These are phyloP conservation scores for Actinia tenebrosa DNA, from an alignment of 64 coral and sea anemone genomes.

Conservation along the genomic window DNA sequence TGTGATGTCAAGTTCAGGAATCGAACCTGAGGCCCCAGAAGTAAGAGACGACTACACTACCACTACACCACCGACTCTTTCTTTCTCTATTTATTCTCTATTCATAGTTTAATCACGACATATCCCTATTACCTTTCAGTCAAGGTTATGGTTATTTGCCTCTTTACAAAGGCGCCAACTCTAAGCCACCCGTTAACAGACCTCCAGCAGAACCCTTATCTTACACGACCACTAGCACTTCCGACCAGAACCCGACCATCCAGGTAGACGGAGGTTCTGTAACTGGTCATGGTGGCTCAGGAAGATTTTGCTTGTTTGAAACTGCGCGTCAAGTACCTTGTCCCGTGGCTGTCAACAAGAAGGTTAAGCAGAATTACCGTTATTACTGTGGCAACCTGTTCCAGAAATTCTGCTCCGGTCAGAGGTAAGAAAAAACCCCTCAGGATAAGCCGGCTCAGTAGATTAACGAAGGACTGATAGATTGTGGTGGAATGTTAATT, in stretches of 20 bases:
- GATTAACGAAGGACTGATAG: too few relatives aligned
- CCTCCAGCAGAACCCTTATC: background rate
- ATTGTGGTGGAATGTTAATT: too few relatives aligned
- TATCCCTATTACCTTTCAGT: background rate
- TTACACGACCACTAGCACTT: background rate
- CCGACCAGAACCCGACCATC: background rate
- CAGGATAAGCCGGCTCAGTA: too few relatives aligned
- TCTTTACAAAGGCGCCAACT: background rate
- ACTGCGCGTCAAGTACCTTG: constrained; percentile 3
- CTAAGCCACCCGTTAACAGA: background rate
- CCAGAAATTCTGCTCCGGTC: background rate
- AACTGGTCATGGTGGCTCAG: background rate
- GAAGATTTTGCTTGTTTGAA: constrained; percentile 11
- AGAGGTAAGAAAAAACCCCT: constrained; percentile 3
- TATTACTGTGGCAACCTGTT: constrained; percentile 1
- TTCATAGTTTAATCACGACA: background rate
- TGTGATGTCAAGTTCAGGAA: too few relatives aligned
- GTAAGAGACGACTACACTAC: too few relatives aligned
- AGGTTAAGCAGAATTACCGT: background rate
- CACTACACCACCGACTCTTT: too few relatives aligned
- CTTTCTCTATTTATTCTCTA: too few relatives aligned
- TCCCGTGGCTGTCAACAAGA: constrained; percentile 5
- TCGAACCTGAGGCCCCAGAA: too few relatives aligned
- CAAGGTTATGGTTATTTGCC: background rate
- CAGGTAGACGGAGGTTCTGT: background rate